A percentile compares a stretch with the other conserved stretches of the same genome.
These are phyloP conservation scores for Synaphobranchus kaupii DNA, from an alignment of 2,797 vertebrate genomes.

Conservation along the genomic window DNA sequence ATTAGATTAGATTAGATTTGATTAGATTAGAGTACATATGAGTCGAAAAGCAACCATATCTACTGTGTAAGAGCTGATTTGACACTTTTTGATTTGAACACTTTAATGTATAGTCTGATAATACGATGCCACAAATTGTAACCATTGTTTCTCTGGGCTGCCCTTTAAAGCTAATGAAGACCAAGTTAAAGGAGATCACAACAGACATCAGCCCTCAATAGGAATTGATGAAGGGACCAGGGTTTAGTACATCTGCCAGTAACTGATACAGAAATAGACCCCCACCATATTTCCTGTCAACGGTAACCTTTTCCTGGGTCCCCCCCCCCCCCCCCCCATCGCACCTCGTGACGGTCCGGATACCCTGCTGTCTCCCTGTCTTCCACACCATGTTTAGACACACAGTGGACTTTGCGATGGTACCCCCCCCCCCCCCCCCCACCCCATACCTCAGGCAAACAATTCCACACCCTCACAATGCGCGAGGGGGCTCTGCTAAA, in stretches of 20 bases:
- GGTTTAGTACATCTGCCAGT: neutral
- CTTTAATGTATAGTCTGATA: neutral
- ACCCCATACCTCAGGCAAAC: neutral
- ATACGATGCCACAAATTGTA: neutral
- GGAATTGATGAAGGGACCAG: slow-evolving; percentile 3
- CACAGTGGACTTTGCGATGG: neutral
- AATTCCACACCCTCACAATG: slow-evolving; percentile 28
- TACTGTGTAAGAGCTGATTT: too few species aligned
- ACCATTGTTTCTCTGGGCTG: neutral
- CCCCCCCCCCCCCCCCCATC: neutral
- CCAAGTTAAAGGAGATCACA: neutral
- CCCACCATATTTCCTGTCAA: slow-evolving; percentile 14
- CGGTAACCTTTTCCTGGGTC: slow-evolving; percentile 19
- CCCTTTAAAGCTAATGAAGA: neutral
- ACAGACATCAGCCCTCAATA: neutral
- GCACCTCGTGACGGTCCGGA: slow-evolving; percentile 9
- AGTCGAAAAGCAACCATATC: too few species aligned
- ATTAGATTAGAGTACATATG: too few species aligned
- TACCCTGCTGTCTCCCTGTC: neutral
- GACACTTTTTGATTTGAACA: too few species aligned
- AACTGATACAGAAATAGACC: slow-evolving; percentile 25
- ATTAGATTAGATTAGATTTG: too few species aligned
- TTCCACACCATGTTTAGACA: slow-evolving; percentile 30
- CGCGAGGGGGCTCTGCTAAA: slow-evolving; percentile 1
- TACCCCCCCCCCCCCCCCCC: neutral